Percentiles rank a stretch among this genome's conserved stretches.
Evolutionary conservation across 2,113 vertebrate genomes (phyloP).

Genomic region (Oreochromis aureus): DNA sequence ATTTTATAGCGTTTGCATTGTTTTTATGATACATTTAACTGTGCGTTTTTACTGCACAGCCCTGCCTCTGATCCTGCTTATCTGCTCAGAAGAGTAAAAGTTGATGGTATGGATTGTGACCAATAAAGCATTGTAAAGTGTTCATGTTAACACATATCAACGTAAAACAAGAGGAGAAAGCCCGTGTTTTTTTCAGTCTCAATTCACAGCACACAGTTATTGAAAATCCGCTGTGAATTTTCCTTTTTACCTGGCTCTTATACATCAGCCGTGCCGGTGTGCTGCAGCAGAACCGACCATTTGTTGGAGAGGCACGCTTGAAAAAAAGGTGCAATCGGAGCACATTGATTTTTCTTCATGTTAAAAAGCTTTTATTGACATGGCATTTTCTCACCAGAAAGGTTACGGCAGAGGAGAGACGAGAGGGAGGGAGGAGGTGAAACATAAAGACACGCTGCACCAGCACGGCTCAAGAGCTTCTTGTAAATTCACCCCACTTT

Average conservation of each 20-base stretch:
- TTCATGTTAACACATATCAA: neutral
- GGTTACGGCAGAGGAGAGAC: slow-evolving; percentile 33
- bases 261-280: neutral
- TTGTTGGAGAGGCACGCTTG: neutral
- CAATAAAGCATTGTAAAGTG: slow-evolving; percentile 31
- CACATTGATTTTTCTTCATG: slow-evolving; percentile 53
- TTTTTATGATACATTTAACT: slow-evolving; percentile 43
- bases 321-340: slow-evolving; percentile 36
- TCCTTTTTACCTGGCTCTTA: neutral
- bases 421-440: neutral
- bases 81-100: slow-evolving; percentile 37
- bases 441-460: slow-evolving; percentile 2
- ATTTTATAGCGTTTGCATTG: slow-evolving; percentile 19
- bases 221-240: neutral
- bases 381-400: slow-evolving; percentile 51
- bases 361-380: slow-evolving; percentile 67
- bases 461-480: neutral
- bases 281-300: neutral
- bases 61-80: slow-evolving; percentile 3
- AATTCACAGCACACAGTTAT: neutral
- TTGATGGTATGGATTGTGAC: slow-evolving; percentile 21
- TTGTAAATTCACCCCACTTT: slow-evolving; percentile 28
- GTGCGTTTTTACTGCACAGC: slow-evolving; percentile 19
- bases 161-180: neutral
- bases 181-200: neutral